A percentile compares a stretch with the other conserved stretches of the same genome.
These are phyloP conservation scores for Lacerta viridis DNA, from an alignment of 2,797 vertebrate genomes.

Conservation along the genomic window DNA sequence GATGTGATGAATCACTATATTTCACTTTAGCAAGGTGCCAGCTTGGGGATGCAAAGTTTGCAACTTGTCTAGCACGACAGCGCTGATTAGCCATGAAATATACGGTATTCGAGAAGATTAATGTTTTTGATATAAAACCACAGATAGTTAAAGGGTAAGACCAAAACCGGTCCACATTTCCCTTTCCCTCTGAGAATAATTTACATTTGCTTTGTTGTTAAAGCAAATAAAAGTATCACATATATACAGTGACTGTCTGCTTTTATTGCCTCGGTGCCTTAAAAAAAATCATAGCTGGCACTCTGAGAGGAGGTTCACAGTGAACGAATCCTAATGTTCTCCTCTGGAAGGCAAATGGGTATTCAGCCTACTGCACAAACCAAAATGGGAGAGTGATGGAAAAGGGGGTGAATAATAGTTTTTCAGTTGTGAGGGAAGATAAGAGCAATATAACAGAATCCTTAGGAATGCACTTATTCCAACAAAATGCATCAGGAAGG, in stretches of 20 bases:
- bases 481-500: background rate
- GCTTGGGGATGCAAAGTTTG: constrained; percentile 23
- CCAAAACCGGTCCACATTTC: constrained; percentile 39
- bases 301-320: constrained; percentile 40
- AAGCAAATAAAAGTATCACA: constrained; percentile 24
- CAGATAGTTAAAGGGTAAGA: constrained; percentile 47
- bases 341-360: constrained; percentile 50
- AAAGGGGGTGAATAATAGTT: constrained; percentile 55
- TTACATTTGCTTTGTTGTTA: constrained; percentile 56
- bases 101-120: constrained; percentile 43
- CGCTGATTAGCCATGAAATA: constrained; percentile 30
- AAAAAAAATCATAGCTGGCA: constrained; percentile 44
- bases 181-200: constrained; percentile 39
- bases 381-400: constrained; percentile 42
- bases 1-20: background rate
- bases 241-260: constrained; percentile 9
- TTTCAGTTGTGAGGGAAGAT: background rate
- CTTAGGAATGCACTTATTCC: background rate
- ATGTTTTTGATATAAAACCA: constrained; percentile 47
- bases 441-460: background rate
- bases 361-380: constrained; percentile 44
- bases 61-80: constrained; percentile 6
- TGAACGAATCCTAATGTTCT: constrained; percentile 45
- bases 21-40: background rate
- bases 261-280: constrained; percentile 41